Base-by-base conservation (phyloP, 2,797 vertebrate genomes). In the Mormyrus proboscirostris region DNA sequence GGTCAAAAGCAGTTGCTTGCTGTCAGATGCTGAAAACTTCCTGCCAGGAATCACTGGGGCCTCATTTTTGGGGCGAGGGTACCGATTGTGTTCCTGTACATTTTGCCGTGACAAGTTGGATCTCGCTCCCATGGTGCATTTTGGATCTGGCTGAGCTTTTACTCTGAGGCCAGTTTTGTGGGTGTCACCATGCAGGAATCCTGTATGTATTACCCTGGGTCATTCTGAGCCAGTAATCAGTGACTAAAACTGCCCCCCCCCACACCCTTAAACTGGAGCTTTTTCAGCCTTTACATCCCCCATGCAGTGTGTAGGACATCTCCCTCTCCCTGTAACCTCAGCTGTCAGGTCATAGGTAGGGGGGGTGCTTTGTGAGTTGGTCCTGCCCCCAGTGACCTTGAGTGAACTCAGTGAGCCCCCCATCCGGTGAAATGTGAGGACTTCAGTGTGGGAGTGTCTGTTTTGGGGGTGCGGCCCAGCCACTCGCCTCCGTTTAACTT, bases 1-100 rank as follows among this genome's bases (percentile, higher is more conserved):
- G 53, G 51, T 62, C 29, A 83, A 86, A 89, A 88, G 33, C 19
- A n/a, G 69, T n/a, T 89, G 62, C 86, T 83, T 87, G 50, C 10
- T 62, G 50, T 82, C 22, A 25, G 88, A 65, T 57, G 14, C 38
- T n/a, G 7, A 87, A 49, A 22, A 44, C 84, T 79, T 89, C 59
- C 89, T 55, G 62, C 12, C 33, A 41, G 16, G 16, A 29, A 19
- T 22, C 25, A 16, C 62, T 5, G 55, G 55, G 55, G 82, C 16
- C 19, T 87, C 25, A 87, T 57, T 55, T 85, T 33, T 16, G 44
- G 10, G 10, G 69, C 2, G 38, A 25, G 69, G 47, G n/a, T 19
- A 29, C 16, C 25, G 5, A 38, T 84, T 84, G 22, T 51, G 83
- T 22, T 85, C 12, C 83, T 85, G 83, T 85, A 14, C 1, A 53